Evolutionary conservation across 2,797 vertebrate species (phyloP).

Genomic region (Fistularia tabacaria): DNA sequence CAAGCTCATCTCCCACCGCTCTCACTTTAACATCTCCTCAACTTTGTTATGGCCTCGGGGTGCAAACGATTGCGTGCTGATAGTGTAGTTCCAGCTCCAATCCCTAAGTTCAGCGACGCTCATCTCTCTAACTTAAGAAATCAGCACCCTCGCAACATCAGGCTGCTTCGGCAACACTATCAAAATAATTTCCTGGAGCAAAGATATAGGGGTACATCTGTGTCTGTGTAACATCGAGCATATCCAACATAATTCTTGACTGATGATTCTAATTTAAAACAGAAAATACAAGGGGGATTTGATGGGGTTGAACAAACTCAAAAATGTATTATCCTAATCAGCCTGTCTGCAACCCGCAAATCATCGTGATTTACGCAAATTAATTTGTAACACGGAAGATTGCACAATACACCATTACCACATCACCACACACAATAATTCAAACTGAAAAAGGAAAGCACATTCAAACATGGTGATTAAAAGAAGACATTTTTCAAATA

Average conservation of each 20-base stretch:
- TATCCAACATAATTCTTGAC: background rate
- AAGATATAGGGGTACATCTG: constrained; percentile 43
- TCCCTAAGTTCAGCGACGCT: constrained; percentile 57
- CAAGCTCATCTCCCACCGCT: constrained; percentile 44
- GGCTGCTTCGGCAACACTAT: constrained; percentile 42
- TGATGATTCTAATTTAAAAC: constrained; percentile 35
- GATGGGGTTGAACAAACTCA: constrained; percentile 29
- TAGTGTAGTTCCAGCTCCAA: constrained; percentile 51
- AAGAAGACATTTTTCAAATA: too few relatives aligned
- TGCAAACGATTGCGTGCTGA: constrained; percentile 45
- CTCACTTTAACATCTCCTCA: constrained; percentile 45
- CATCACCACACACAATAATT: too few relatives aligned
- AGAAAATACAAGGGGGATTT: constrained; percentile 22
- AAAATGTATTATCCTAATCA: constrained; percentile 6
- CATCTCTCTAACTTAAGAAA: constrained; percentile 46
- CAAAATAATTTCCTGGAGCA: constrained; percentile 55
- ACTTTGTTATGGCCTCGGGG: constrained; percentile 65
- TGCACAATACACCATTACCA: too few relatives aligned
- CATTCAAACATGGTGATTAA: constrained; percentile 30
- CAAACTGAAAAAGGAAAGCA: constrained; percentile 42
- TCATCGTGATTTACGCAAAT: constrained; percentile 9
- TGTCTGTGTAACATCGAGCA: background rate
- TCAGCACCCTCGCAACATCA: constrained; percentile 39
- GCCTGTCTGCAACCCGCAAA: too few relatives aligned
- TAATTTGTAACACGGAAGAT: constrained; percentile 14